Conservation (phyloP, 2,113 vertebrate species). For the Phrynosoma platyrhinos region DNA sequence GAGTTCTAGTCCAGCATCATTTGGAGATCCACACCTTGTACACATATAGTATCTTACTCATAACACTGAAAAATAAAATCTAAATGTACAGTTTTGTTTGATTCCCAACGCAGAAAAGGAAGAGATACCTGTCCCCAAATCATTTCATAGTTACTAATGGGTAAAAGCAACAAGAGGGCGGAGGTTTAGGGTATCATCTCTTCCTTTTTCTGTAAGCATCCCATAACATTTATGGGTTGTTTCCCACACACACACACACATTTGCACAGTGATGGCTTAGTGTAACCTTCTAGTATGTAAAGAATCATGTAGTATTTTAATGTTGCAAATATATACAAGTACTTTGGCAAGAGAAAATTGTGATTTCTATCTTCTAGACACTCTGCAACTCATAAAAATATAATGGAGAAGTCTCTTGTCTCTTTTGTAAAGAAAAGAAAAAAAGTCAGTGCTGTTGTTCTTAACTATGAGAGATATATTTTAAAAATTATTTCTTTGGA, state of each 20-base stretch:
- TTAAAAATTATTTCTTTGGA: slow-evolving; percentile 67
- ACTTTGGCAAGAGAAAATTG: slow-evolving; percentile 55
- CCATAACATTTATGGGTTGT: slow-evolving; percentile 37
- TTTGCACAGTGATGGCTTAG: slow-evolving; percentile 61
- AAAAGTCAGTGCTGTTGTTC: slow-evolving; percentile 64
- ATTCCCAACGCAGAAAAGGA: slow-evolving; percentile 49
- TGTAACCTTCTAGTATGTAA: slow-evolving; percentile 63
- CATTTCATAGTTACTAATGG: slow-evolving; percentile 28
- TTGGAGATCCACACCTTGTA: no score
- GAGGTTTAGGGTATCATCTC: slow-evolving; percentile 38
- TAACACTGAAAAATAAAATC: not conserved
- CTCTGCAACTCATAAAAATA: slow-evolving; percentile 57
- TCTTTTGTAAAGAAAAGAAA: slow-evolving; percentile 64
- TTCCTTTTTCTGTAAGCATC: slow-evolving; percentile 59
- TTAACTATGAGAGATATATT: slow-evolving; percentile 70
- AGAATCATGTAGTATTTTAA: slow-evolving; percentile 62
- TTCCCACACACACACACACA: not conserved
- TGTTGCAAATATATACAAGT: slow-evolving; percentile 66
- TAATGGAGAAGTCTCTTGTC: slow-evolving; percentile 53
- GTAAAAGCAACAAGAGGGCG: slow-evolving; percentile 33
- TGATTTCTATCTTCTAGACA: slow-evolving; percentile 66
- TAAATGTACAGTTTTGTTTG: fast-evolving
- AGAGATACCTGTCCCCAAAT: slow-evolving; percentile 38
- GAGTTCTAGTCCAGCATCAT: not conserved
- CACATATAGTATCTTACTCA: not conserved